These are phyloP conservation scores for Leucoptera coffeella DNA, from an alignment of 2,888 invertebrate species.

Conservation along the genomic window DNA sequence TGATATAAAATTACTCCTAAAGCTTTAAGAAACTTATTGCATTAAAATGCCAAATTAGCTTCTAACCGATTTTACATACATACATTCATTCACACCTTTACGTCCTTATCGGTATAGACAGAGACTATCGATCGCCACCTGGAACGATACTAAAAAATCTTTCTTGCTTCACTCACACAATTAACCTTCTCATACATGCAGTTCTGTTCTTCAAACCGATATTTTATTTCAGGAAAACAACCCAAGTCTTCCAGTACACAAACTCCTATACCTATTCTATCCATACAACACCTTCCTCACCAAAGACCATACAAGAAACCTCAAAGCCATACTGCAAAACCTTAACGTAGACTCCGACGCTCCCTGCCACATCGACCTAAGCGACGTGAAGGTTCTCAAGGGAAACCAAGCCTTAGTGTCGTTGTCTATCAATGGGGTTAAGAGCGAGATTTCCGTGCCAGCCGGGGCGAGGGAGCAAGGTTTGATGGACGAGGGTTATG, in stretches of 20 bases:
- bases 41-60: too few relatives aligned
- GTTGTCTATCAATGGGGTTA: conserved; percentile 27
- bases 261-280: conserved; percentile 71
- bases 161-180: too few relatives aligned
- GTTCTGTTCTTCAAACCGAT: too few relatives aligned
- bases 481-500: conserved; percentile 18
- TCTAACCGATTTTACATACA: too few relatives aligned
- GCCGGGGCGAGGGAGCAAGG: conserved; percentile 21
- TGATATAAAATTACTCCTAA: too few relatives aligned
- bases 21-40: too few relatives aligned
- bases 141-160: too few relatives aligned
- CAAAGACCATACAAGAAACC: conserved; percentile 68
- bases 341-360: conserved; percentile 40
- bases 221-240: conserved; percentile 64
- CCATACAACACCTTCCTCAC: conserved; percentile 75
- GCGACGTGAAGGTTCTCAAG: conserved; percentile 15
- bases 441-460: conserved; percentile 30
- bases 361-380: conserved; percentile 15
- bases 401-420: conserved; percentile 27
- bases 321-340: conserved; percentile 64
- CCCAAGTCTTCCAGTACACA: conserved; percentile 59
- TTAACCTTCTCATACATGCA: too few relatives aligned
- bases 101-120: too few relatives aligned
- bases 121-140: too few relatives aligned
- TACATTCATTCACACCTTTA: too few relatives aligned